A percentile compares a stretch with the other conserved stretches of the same genome.
Evolutionary conservation across 2,113 vertebrate species (phyloP).

Genomic region (Vanacampus margaritifer): DNA sequence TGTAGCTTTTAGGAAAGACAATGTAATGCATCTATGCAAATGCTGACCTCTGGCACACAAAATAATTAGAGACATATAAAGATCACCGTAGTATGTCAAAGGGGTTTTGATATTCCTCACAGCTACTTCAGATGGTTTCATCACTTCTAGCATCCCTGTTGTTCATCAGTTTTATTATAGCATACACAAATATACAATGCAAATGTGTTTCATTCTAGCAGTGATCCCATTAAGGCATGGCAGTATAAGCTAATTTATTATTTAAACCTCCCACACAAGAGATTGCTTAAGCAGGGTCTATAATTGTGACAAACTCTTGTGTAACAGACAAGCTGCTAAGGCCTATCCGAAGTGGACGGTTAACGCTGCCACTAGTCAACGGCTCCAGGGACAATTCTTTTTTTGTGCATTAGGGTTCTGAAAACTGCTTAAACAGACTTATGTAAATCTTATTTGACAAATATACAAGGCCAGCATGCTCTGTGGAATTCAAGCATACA

Average conservation of each 20-base stretch:
- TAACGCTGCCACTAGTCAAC: background rate
- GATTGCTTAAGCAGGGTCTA: background rate
- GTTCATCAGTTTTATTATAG: background rate
- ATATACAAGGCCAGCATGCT: background rate
- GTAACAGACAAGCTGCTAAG: slow-evolving; percentile 1
- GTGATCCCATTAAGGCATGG: slow-evolving; percentile 2
- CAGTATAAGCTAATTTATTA: background rate
- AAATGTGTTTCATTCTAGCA: background rate
- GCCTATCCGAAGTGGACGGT: background rate
- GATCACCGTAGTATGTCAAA: background rate
- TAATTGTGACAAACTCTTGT: slow-evolving; percentile 2
- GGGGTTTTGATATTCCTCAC: background rate
- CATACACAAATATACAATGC: background rate
- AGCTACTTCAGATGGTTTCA: background rate
- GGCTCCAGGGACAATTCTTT: background rate
- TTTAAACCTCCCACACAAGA: background rate
- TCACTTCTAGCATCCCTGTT: background rate
- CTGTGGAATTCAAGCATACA: background rate
- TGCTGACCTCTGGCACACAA: background rate
- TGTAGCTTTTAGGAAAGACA: background rate
- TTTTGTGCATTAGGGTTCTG: background rate
- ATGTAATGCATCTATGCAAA: background rate
- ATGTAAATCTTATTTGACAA: background rate
- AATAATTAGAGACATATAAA: background rate
- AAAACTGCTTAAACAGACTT: background rate